Evolutionary conservation across 35 echinoderm and acorn worm genomes (phyloP).

Genomic region (Lytechinus variegatus): DNA sequence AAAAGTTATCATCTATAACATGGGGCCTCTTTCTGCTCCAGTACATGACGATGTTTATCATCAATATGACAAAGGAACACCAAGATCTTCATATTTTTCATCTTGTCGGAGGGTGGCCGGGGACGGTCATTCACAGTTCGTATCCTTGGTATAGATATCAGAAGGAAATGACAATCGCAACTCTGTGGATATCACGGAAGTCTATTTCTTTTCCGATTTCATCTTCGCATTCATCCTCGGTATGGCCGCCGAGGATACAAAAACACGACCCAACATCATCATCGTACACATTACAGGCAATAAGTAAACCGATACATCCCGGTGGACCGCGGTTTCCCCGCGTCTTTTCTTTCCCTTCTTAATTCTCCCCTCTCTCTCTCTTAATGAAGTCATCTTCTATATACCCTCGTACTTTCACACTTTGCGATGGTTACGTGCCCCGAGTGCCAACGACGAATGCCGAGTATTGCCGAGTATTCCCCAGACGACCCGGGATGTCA

Average conservation of each 20-base stretch:
- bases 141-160: background rate
- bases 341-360: background rate
- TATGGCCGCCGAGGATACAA: background rate
- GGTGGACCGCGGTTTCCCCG: background rate
- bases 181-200: background rate
- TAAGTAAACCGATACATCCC: conserved; percentile 6
- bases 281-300: background rate
- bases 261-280: conserved; percentile 3
- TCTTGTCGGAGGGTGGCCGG: too few species aligned
- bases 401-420: background rate
- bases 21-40: too few species aligned
- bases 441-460: background rate
- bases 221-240: background rate
- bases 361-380: background rate
- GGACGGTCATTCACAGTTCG: too few species aligned
- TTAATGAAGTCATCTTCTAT: background rate
- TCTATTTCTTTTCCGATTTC: background rate
- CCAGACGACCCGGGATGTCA: background rate
- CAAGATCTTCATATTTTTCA: too few species aligned
- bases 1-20: too few species aligned
- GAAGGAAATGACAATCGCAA: background rate
- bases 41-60: too few species aligned
- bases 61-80: too few species aligned
- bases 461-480: conserved; percentile 33
- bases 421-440: conserved; percentile 26